Evolutionary conservation across 2,888 invertebrate species (phyloP), one percentile per base, ranked within the genome.

Genomic region (Tinea pellionella): DNA sequence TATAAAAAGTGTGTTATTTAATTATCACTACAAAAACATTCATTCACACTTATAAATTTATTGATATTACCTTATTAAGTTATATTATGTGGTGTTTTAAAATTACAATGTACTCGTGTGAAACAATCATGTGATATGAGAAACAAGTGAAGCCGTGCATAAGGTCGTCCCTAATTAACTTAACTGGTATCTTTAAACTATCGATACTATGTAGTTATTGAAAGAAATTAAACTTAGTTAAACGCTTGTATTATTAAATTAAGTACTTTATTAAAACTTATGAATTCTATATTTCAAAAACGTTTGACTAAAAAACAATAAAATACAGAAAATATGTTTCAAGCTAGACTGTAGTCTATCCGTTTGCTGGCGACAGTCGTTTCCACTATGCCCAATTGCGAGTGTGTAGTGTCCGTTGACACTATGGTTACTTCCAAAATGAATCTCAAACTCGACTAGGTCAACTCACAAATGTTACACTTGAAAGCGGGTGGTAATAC

Each of bases 51-150:
- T 47, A 9, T 47, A 47, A 37, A 37, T 37, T 47, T n/a, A 16
- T 16, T 16, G 47, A 16, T 16, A 47, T 47, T 47, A 15, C 47
- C 47, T 47, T 47, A 47, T 47, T 47, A 47, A 47, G 47, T 8
- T n/a, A 15, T 13, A 47, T 47, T 47, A 47, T 47, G 47, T 47
- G 8, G 47, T 47, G 8, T 47, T 9, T 47, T 16, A 15, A 47
- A 47, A 47, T 47, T 13, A 47, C 16, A 47, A n/a, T 47, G 47
- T 47, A n/a, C 4, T 47, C 15, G 47, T 47, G 47, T 47, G 15
- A 47, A 47, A 47, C 47, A 47, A 47, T 47, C 47, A 47, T 47
- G 47, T 47, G 47, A 47, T 47, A 15, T 47, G 15, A 47, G 13
- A 47, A 6, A 47, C 16, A 47, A 47, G 47, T 47, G 47, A 47